Conservation (phyloP, 2,797 vertebrate species). For the Pantherophis alleghaniensis region DNA sequence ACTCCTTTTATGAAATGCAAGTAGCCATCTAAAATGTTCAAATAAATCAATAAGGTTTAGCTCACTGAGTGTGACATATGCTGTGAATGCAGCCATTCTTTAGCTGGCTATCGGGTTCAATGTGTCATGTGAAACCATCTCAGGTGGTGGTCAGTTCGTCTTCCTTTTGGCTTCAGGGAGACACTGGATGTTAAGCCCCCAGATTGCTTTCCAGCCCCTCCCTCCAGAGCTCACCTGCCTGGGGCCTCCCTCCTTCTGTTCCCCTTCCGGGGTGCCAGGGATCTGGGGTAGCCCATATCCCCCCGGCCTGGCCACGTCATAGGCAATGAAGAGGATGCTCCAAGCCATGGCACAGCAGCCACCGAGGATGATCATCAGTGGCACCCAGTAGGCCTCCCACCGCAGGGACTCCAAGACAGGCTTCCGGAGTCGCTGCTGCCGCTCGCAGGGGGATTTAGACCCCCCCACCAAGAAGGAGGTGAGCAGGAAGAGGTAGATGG, state of each 20-base stretch:
- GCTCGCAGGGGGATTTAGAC: not conserved
- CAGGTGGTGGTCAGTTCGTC: not conserved
- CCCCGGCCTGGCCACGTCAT: not conserved
- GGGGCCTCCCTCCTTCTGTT: too few relatives aligned
- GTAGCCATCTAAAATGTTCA: not conserved
- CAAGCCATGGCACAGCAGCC: conserved; percentile 11
- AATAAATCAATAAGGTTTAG: not conserved
- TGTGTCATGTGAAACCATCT: not conserved
- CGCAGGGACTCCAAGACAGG: not conserved
- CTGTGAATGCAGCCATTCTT: not conserved
- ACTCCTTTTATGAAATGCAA: not conserved
- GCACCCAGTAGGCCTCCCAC: not conserved
- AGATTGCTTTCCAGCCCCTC: too few relatives aligned
- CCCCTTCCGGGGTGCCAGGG: rapidly evolving
- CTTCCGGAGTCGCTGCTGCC: not conserved
- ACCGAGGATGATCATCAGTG: conserved; percentile 6
- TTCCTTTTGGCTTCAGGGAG: not conserved
- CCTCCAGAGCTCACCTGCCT: not conserved
- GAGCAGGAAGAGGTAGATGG: not conserved
- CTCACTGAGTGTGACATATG: not conserved
- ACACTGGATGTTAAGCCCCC: not conserved
- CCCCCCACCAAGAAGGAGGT: not conserved
- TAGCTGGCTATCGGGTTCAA: not conserved
- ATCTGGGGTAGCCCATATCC: not conserved
- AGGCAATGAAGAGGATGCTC: not conserved